Evolutionary conservation across 2,888 invertebrate species (phyloP), one percentile per base, ranked within the genome.

Genomic region (Lampropteryx suffumata): DNA sequence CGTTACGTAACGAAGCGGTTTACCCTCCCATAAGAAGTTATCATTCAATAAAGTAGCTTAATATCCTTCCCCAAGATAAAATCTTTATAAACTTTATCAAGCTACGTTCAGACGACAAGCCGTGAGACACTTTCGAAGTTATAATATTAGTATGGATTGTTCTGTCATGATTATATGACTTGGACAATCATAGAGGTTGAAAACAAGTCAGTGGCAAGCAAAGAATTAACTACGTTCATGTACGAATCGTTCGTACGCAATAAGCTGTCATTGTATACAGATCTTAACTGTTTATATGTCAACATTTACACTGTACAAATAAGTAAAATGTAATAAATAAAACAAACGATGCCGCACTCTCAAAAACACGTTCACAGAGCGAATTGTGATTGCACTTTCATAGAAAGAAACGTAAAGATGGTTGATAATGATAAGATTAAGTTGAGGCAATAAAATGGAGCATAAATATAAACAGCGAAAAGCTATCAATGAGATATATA

Each of bases 391-490:
- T 69, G 56, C 55, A 50, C 39, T 61, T 68, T 61, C 58, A 67
- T 61, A 57, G 59, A 67, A 71, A 57, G 59, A 67, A 71, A 61
- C 45, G 46, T 55, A 55, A 57, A 65, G 47, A 61, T 45, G 48
- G 50, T 53, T 57, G 71, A 73, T 70, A 69, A 68, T n/a, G 68
- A 70, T 66, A 67, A n/a, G n/a, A n/a, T n/a, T 1, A 64, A 1
- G 21, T 50, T 59, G 57, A 46, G 48, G 55, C 46, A 56, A 7
- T 24, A n/a, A 10, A n/a, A 58, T 53, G 12, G 17, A 40, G 47
- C 58, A 24, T 24, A 34, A 30, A 55, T 50, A 49, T 21, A 28
- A 33, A 46, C 11, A 29, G 51, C 49, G 46, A 33, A 49, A 56
- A 62, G 57, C 60, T 47, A 42, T 48, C 50, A 48, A 58, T 57